Conservation (phyloP, 2,888 invertebrate species). For the Neoitamus cyanurus region DNA sequence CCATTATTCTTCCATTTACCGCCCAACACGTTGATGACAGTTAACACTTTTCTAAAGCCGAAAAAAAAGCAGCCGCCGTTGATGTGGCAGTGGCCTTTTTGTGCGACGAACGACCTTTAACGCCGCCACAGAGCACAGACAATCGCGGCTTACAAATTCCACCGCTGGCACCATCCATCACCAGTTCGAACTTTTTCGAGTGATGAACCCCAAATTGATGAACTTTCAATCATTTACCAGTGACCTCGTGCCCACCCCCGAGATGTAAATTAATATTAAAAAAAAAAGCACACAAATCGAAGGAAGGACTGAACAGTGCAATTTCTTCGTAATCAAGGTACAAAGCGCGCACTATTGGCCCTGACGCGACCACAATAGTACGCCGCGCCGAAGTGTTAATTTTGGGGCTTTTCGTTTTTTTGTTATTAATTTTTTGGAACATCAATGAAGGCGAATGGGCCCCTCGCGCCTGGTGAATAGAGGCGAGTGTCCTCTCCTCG, state of each 20-base stretch:
- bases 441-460: not conserved
- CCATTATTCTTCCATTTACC: not conserved
- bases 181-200: not conserved
- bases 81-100: not conserved
- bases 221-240: constrained; percentile 28
- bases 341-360: constrained; percentile 5
- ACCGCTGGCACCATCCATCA: constrained; percentile 19
- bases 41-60: not conserved
- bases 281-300: not conserved
- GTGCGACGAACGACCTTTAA: not conserved
- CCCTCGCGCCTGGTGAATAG: constrained; percentile 1
- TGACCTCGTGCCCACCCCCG: not conserved
- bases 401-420: not conserved
- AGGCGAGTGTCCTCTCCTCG: not conserved
- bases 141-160: constrained; percentile 23
- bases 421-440: constrained; percentile 15
- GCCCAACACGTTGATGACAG: not conserved
- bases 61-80: not conserved
- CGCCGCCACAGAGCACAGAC: not conserved
- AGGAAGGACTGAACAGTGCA: not conserved
- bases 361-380: not conserved
- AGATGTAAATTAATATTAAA: not conserved
- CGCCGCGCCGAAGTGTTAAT: not conserved
- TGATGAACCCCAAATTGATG: constrained; percentile 26
- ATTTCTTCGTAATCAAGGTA: constrained; percentile 27